Conservation (phyloP, 2,888 invertebrate species). For the Parochlus steinenii region DNA sequence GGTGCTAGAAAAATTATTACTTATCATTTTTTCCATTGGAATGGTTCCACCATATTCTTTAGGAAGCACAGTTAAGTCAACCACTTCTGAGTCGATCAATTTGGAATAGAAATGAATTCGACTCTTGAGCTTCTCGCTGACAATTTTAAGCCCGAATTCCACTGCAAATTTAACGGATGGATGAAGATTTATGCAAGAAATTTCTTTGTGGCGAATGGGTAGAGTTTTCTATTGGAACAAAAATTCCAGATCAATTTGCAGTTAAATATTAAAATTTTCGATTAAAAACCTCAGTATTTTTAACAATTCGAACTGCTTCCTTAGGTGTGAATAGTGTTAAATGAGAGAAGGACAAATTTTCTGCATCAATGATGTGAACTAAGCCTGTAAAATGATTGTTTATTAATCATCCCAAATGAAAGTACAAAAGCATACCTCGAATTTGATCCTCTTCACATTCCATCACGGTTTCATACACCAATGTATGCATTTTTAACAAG, state of each 20-base stretch:
- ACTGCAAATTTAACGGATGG: conserved; percentile 56
- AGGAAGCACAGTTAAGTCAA: conserved; percentile 49
- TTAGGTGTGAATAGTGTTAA: conserved; percentile 60
- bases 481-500: conserved; percentile 59
- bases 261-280: conserved; percentile 61
- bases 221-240: conserved; percentile 62
- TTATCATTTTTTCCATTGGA: conserved; percentile 62
- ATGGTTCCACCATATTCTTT: conserved; percentile 68
- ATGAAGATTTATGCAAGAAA: conserved; percentile 58
- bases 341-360: conserved; percentile 56
- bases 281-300: conserved; percentile 66
- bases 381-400: conserved; percentile 62
- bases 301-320: conserved; percentile 62
- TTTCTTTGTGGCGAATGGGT: conserved; percentile 64
- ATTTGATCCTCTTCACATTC: conserved; percentile 70
- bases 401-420: too few relatives aligned
- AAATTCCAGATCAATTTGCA: conserved; percentile 54
- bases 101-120: conserved; percentile 48
- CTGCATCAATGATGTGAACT: conserved; percentile 62
- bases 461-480: conserved; percentile 61
- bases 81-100: conserved; percentile 36
- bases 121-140: conserved; percentile 59
- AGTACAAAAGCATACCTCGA: too few relatives aligned
- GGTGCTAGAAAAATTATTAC: conserved; percentile 14
- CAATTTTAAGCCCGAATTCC: conserved; percentile 58